Evolutionary conservation across 1,140 invertebrate genomes (phyloP).

Genomic region (Scylla paramamosain): DNA sequence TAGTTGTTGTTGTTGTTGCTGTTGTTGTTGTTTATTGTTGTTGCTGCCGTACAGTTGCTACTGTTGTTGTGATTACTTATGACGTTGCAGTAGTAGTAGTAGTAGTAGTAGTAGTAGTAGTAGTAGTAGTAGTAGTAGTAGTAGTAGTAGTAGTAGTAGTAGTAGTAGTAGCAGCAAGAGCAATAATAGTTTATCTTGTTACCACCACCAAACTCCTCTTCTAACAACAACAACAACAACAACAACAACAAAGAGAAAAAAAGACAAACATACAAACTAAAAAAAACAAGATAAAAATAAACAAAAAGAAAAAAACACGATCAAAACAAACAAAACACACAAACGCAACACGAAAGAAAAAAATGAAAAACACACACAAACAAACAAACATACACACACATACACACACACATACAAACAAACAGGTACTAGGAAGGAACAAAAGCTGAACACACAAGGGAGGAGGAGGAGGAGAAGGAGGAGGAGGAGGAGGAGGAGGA

Average conservation of each 20-base stretch:
- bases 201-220: too few relatives aligned
- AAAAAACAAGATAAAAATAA: background rate
- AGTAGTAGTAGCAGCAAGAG: background rate
- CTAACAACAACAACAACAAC: too few relatives aligned
- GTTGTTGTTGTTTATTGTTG: too few relatives aligned
- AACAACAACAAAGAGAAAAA: too few relatives aligned
- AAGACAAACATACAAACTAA: background rate
- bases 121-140: background rate
- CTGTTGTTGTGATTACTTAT: too few relatives aligned
- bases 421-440: background rate
- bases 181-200: too few relatives aligned
- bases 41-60: too few relatives aligned
- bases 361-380: background rate
- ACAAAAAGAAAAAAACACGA: too few relatives aligned
- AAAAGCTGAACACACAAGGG: background rate
- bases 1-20: background rate
- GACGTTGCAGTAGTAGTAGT: too few relatives aligned
- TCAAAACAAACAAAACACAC: too few relatives aligned
- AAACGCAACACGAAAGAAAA: background rate
- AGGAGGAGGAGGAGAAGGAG: background rate
- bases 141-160: background rate
- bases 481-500: too few relatives aligned
- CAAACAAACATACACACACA: background rate
- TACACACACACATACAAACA: background rate
- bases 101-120: background rate